Evolutionary conservation across 2,797 vertebrate species (phyloP), one percentile per base, ranked within the genome.

Genomic region (Pseudopleuronectes americanus): DNA sequence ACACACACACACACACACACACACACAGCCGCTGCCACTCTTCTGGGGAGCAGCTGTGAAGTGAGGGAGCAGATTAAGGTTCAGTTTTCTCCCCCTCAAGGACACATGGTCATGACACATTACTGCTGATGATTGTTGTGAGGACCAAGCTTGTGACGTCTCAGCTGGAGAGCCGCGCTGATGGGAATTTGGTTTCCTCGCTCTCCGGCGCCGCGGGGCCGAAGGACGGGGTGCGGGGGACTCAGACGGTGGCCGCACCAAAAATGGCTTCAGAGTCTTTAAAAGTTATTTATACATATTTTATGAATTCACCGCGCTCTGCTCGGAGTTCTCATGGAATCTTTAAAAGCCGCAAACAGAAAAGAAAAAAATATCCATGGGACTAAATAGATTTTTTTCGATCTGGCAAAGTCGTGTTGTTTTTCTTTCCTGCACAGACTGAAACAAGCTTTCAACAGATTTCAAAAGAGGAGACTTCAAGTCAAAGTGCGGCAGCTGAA

Each of bases 71-170:
- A 83, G 84, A 88, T 90, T 79, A 86, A 74, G 71, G 79, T 81
- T 86, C 64, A 61, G 74, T 73, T 76, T 78, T 71, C 70, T 76
- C 86, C 90, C 90, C 86, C 90, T 89, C 83, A 87, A 91, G 89
- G 90, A 89, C 87, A 87, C 86, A 82, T 78, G 84, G 86, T 70
- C 88, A 77, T 80, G 89, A 87, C 84, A 88, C 89, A 89, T 90
- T 87, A 90, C 82, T 71, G 84, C 78, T 89, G 87, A 92, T 88
- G 88, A 88, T 72, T 80, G 84, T 86, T 75, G 80, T 65, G 28
- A 68, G 86, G 77, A 87, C 84, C 84, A 76, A 72, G 78, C 81
- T 79, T 68, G 79, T 85, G 88, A 89, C 68, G 76, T 79, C 87
- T 82, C 88, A 86, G 88, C 86, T 86, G 84, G 87, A 85, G 80